Evolutionary conservation across 2,797 vertebrate species (phyloP).

Genomic region (Macropodus opercularis): DNA sequence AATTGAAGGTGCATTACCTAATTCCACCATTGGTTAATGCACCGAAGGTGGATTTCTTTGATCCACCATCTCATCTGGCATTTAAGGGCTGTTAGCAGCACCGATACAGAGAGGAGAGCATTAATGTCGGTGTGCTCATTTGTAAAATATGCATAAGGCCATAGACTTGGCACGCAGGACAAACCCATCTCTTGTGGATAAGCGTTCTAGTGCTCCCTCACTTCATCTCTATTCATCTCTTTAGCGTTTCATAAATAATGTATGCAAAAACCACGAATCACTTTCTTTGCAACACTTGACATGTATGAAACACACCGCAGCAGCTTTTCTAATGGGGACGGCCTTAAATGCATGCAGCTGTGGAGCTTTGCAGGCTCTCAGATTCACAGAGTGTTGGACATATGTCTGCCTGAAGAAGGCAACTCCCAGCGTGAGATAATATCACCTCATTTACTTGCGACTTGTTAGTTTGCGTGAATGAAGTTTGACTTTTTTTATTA

Average conservation of each 20-base stretch:
- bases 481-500: background rate
- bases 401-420: conserved; percentile 10
- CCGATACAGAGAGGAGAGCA: conserved; percentile 7
- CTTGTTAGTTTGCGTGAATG: background rate
- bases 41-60: conserved; percentile 67
- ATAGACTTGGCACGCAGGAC: conserved; percentile 39
- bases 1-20: conserved; percentile 53
- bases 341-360: conserved; percentile 7
- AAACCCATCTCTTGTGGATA: conserved; percentile 37
- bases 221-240: conserved; percentile 56
- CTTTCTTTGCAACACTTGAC: conserved; percentile 42
- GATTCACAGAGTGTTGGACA: background rate
- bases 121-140: conserved; percentile 49
- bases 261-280: conserved; percentile 47
- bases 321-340: conserved; percentile 36
- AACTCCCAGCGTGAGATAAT: conserved; percentile 14
- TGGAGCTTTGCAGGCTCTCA: background rate
- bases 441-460: background rate
- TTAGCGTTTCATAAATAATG: conserved; percentile 56
- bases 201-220: conserved; percentile 25
- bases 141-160: conserved; percentile 65
- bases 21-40: conserved; percentile 52
- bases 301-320: conserved; percentile 3
- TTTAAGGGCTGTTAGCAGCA: conserved; percentile 50
- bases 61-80: conserved; percentile 61